Conservation (phyloP, 2,797 vertebrate genomes). For the Tolypeutes matacus region DNA sequence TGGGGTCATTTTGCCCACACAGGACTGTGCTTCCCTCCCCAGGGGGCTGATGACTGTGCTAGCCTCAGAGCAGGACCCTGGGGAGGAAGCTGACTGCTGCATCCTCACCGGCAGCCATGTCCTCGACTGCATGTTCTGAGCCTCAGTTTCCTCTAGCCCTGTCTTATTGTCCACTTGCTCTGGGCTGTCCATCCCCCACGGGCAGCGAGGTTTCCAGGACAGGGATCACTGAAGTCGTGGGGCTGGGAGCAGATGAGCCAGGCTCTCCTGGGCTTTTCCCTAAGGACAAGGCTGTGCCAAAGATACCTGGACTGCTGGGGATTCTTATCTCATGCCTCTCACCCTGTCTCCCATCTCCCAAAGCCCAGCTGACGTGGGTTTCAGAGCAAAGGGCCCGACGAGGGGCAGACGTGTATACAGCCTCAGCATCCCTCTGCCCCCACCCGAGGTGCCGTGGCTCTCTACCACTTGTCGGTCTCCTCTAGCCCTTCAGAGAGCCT, state of each 20-base stretch:
- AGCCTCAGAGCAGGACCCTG: neutral
- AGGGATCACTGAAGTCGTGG: neutral
- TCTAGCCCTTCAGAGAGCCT: neutral
- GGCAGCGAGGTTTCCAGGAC: neutral
- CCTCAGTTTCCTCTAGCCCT: neutral
- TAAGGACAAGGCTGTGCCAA: neutral
- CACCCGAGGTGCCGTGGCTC: rapidly evolving
- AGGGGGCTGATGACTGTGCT: neutral
- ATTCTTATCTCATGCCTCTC: neutral
- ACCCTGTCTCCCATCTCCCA: neutral
- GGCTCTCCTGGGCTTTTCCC: neutral
- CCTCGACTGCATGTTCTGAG: neutral
- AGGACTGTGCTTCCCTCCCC: neutral
- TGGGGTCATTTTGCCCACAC: neutral
- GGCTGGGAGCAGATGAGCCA: neutral
- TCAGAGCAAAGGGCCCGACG: neutral
- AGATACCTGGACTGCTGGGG: neutral
- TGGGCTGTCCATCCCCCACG: neutral
- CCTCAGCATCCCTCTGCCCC: neutral
- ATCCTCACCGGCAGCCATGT: neutral
- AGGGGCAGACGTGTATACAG: neutral
- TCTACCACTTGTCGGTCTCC: neutral
- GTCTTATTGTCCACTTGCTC: neutral
- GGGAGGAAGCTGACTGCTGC: neutral
- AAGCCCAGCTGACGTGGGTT: neutral